A percentile compares a stretch with the other conserved stretches of the same genome.
Conservation (phyloP, 2,888 invertebrate species). For the Dryomyza anilis region DNA sequence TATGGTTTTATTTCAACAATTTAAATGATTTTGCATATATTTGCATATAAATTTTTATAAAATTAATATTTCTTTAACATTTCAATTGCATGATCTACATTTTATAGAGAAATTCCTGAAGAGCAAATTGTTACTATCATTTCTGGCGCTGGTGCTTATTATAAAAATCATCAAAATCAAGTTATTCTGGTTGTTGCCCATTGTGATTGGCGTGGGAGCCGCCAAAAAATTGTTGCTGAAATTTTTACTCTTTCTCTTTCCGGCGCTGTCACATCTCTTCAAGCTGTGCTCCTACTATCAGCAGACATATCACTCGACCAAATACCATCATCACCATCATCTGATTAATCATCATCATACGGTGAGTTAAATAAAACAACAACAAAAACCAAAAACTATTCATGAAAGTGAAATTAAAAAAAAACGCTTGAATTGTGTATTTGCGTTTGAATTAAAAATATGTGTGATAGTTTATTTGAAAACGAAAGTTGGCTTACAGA, state of each 20-base stretch:
- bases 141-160: conserved; percentile 76
- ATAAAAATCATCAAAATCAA: conserved; percentile 81
- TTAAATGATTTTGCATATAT: too few relatives aligned
- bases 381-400: neutral
- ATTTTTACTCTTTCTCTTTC: conserved; percentile 79
- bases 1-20: too few relatives aligned
- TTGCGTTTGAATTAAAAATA: too few relatives aligned
- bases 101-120: conserved; percentile 77
- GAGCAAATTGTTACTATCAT: conserved; percentile 75
- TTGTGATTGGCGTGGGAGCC: conserved; percentile 78
- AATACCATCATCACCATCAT: conserved; percentile 83
- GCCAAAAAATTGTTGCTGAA: conserved; percentile 85
- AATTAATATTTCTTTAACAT: too few relatives aligned
- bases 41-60: too few relatives aligned
- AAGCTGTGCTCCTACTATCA: conserved; percentile 85
- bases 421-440: too few relatives aligned
- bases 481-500: too few relatives aligned
- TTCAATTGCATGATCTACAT: conserved; percentile 29
- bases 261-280: conserved; percentile 81
- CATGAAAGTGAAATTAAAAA: neutral
- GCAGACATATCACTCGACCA: conserved; percentile 72
- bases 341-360: conserved; percentile 78
- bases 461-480: too few relatives aligned
- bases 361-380: conserved; percentile 51
- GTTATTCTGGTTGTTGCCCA: conserved; percentile 77